These are phyloP conservation scores for Catharus fuscescens DNA, from an alignment of 2,113 vertebrate genomes.

Conservation along the genomic window DNA sequence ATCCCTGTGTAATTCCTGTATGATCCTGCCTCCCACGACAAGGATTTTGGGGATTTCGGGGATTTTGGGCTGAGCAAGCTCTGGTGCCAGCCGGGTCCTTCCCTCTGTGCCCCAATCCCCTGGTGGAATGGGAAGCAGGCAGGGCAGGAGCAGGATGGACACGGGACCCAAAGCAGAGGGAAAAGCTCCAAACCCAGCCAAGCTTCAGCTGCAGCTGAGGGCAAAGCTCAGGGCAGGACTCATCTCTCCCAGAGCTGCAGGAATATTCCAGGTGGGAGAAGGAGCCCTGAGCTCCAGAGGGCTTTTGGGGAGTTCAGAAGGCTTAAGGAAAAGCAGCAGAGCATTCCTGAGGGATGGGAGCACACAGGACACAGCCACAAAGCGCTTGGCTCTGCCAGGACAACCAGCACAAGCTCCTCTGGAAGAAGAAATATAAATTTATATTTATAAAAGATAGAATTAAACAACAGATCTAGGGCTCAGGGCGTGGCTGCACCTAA, in stretches of 20 bases:
- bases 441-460: background rate
- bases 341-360: background rate
- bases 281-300: background rate
- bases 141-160: background rate
- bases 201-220: background rate
- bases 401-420: background rate
- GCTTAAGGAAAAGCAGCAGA: background rate
- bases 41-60: background rate
- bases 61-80: background rate
- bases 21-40: too few relatives aligned
- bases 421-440: background rate
- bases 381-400: background rate
- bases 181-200: background rate
- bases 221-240: background rate
- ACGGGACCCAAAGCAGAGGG: background rate
- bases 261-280: background rate
- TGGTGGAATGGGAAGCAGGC: background rate
- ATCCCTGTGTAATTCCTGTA: fast-evolving
- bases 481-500: background rate
- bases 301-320: background rate
- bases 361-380: background rate
- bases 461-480: background rate
- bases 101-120: background rate
- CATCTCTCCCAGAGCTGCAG: background rate
- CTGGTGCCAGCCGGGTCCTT: background rate